These are phyloP conservation scores for Chloroceryle aenea DNA, from an alignment of 2,113 vertebrate genomes.

Conservation along the genomic window DNA sequence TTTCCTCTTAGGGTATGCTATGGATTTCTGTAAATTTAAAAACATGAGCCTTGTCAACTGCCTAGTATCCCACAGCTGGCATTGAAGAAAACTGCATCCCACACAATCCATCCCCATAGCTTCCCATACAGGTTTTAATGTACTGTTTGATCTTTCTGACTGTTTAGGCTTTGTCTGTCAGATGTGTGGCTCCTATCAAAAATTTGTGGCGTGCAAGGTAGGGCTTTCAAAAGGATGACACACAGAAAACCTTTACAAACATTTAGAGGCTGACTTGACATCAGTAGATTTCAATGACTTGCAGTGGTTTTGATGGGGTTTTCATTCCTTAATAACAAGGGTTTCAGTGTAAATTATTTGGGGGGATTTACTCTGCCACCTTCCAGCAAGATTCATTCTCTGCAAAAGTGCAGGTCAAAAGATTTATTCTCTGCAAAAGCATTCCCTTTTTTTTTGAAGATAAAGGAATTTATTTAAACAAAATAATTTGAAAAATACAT, in stretches of 20 bases:
- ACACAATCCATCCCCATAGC: rapidly evolving
- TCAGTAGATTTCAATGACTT: not conserved
- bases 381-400: not conserved
- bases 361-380: not conserved
- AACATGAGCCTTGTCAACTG: not conserved
- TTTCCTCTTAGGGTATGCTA: not conserved
- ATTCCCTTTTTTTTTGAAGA: not conserved
- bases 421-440: not conserved
- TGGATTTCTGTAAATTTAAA: not conserved
- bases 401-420: not conserved
- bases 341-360: not conserved
- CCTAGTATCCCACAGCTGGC: not conserved
- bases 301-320: not conserved
- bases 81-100: not conserved
- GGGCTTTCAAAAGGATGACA: not conserved
- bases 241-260: not conserved
- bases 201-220: not conserved
- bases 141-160: rapidly evolving
- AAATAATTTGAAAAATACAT: not conserved
- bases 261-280: not conserved
- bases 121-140: not conserved
- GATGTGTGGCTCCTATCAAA: not conserved
- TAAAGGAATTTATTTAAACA: not conserved
- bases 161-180: not conserved
- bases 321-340: not conserved